Base-by-base conservation (phyloP, 2,888 invertebrate species). In the Athalia rosae region DNA sequence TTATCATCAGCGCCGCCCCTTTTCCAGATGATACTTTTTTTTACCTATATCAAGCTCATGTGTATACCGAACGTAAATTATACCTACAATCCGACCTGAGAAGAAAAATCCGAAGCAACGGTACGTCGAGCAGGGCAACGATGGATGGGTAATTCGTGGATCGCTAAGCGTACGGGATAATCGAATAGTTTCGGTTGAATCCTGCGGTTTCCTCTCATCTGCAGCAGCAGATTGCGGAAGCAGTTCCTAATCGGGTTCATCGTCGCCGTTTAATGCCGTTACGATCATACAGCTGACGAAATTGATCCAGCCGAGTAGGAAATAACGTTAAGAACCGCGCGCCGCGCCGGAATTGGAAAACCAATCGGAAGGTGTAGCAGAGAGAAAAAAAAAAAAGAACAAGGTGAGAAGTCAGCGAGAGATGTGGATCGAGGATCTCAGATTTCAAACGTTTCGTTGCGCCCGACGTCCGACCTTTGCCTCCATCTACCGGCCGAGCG, bases 1-100 rank as follows among this genome's bases (percentile, higher is more conserved):
- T 71, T 71, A 71, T 71, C 71, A 13, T 4, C 8, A 11, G 71
- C 58, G n/a, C 58, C 71, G 71, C 71, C 71, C 71, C 71, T 28
- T 45, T 45, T 28, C 58, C 15, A 56, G 4, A 41, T 9, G 5
- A 15, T 56, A 7, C 28, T 50, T 50, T 47, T 45, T 47, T 41
- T 41, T 41, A 8, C 28, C 43, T 62, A 15, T 62, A 15, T 62
- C 43, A 15, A 8, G 9, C 9, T 45, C 41, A 11, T 43, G 28
- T 64, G n/a, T 28, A 28, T 41, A 64, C 15, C 4, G 11, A 28
- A 41, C 15, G 56, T 0, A 11, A 58, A 13, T 8, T 69, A 28
- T 28, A 28, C 28, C 28, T 28, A 28, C 28, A 28, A 28, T 28
- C 28, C 28, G 28, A n/a, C 28, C 28, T 28, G 2, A 28, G 28